These are phyloP conservation scores for Neomorphus geoffroyi DNA, from an alignment of 2,797 vertebrate genomes.

Conservation along the genomic window DNA sequence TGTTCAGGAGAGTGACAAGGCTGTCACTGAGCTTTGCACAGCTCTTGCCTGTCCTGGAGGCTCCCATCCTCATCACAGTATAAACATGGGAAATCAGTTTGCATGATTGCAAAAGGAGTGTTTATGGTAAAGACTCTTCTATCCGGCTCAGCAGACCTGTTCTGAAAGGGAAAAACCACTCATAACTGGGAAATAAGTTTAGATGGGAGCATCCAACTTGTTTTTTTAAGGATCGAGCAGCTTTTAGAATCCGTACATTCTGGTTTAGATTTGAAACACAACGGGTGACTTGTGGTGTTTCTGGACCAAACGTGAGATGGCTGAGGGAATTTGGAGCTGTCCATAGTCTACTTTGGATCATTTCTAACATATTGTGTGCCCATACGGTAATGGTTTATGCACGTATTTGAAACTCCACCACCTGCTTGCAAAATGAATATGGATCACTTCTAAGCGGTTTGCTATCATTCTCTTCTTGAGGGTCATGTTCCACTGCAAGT, in stretches of 20 bases:
- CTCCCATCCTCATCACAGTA: background rate
- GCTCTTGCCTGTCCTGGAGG: background rate
- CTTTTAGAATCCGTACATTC: background rate
- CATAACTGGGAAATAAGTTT: background rate
- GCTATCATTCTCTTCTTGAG: background rate
- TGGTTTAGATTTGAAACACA: background rate
- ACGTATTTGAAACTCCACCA: background rate
- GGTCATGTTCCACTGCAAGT: background rate
- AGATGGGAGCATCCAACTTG: background rate
- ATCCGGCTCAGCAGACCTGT: background rate
- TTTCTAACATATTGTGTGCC: background rate
- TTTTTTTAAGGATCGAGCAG: background rate
- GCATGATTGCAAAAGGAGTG: background rate
- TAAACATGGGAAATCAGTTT: background rate
- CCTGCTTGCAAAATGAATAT: background rate
- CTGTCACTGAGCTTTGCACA: fast-evolving
- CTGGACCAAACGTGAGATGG: background rate
- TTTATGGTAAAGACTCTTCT: background rate
- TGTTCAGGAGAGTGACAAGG: background rate
- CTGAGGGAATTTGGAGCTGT: background rate
- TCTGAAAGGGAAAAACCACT: background rate
- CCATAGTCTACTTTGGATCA: background rate
- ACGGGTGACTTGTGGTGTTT: background rate
- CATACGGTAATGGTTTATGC: background rate
- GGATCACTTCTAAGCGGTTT: background rate